Evolutionary conservation across 2,888 invertebrate genomes (phyloP).

Genomic region (Tinea trinotella): DNA sequence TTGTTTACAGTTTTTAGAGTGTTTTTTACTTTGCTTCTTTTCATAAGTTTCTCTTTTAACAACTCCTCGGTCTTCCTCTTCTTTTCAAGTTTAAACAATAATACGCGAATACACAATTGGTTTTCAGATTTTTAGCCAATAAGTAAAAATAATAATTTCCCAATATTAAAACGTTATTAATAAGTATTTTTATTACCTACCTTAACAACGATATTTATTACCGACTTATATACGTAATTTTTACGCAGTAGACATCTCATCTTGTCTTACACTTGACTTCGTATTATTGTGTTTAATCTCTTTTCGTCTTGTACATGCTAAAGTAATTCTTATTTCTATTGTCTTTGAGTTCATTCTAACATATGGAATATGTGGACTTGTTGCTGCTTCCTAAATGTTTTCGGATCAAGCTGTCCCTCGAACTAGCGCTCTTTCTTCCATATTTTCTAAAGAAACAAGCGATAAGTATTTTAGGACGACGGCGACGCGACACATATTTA

Average conservation of each 20-base stretch:
- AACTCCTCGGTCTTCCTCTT: slow-evolving; percentile 38
- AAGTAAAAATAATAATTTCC: not conserved
- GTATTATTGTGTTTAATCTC: slow-evolving; percentile 44
- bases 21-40: slow-evolving; percentile 35
- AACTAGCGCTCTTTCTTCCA: slow-evolving; percentile 53
- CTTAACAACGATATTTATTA: not conserved
- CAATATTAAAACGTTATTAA: not conserved
- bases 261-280: slow-evolving; percentile 38
- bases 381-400: slow-evolving; percentile 54
- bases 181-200: not conserved
- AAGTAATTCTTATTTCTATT: slow-evolving; percentile 35
- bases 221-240: not conserved
- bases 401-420: slow-evolving; percentile 63
- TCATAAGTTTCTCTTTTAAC: slow-evolving; percentile 43
- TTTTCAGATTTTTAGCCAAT: slow-evolving; percentile 22
- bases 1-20: slow-evolving; percentile 40
- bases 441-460: slow-evolving; percentile 52
- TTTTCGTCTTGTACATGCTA: slow-evolving; percentile 27
- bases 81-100: slow-evolving; percentile 38
- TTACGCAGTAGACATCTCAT: slow-evolving; percentile 22
- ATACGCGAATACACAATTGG: slow-evolving; percentile 40
- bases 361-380: slow-evolving; percentile 38
- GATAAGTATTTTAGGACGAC: slow-evolving; percentile 57
- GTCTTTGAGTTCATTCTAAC: not conserved
- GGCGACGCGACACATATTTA: slow-evolving; percentile 55